Evolutionary conservation across 2,113 vertebrate genomes (phyloP), one percentile per base, ranked within the genome.

Genomic region (Mirounga angustirostris): DNA sequence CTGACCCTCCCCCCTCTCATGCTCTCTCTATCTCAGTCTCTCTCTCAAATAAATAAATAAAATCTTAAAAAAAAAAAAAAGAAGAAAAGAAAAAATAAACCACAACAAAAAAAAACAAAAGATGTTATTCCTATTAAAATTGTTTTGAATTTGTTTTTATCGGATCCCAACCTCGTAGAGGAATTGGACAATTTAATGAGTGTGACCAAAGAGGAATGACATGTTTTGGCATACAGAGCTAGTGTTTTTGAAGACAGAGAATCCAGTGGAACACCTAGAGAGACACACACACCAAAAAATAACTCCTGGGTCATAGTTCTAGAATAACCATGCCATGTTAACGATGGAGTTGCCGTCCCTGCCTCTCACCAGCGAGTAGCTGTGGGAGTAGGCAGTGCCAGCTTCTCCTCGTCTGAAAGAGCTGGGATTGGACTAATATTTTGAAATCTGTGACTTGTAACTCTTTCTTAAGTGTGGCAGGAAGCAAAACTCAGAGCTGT

Each of bases 301-400:
- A 67, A 80, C 36, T 61, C 11, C n/a, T 22, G 2, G 50, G 30
- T 33, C 7, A 33, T 1, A 1, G 19, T 18, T 78, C 5, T 18
- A 24, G 85, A 63, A 43, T n/a, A 33, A 4, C 22, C 16, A 2
- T 5, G 0, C 65, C 14, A 22, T 4, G 2, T 13, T 26, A 18
- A 26, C 18, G 3, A 28, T 4, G 54, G 30, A 67, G 2, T 0
- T 22, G 5, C 22, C 19, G 1, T 16, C 19, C 14, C 4, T 3
- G 28, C 19, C 90, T 94, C 52, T 74, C n/a, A 12, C 26, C 26
- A 67, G n/a, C n/a, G 61, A 52, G 13, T 40, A 28, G 26, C 24
- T 59, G 3, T 5, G 4, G 24, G 46, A 40, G 54, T 16, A 7
- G 10, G 6, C 10, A 4, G 21, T 24, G 69, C 22, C 26, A 40